These are phyloP conservation scores for Drosophila albomicans DNA, from an alignment of 1,140 invertebrate species.

Conservation along the genomic window DNA sequence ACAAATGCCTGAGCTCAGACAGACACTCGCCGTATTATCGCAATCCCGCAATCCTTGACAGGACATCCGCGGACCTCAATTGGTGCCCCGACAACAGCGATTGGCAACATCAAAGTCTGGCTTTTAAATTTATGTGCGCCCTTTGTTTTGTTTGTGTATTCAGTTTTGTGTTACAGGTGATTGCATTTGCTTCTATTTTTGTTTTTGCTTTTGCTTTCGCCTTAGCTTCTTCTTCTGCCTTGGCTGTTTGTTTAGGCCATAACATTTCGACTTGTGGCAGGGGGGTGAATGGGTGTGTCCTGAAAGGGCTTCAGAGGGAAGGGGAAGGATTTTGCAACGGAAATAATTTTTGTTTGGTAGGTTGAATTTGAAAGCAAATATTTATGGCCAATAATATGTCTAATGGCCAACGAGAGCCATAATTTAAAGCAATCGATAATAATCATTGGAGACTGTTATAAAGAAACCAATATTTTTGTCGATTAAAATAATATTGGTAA, in stretches of 20 bases:
- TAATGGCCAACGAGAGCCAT: slow-evolving; percentile 15
- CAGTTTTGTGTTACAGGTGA: slow-evolving; percentile 80
- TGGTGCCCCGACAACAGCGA: slow-evolving; percentile 25
- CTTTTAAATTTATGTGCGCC: slow-evolving; percentile 59
- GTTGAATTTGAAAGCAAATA: slow-evolving; percentile 51
- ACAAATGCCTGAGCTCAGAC: slow-evolving; percentile 52
- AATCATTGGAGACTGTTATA: background rate
- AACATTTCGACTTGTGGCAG: slow-evolving; percentile 58
- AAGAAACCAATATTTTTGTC: background rate
- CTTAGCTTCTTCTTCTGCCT: slow-evolving; percentile 16
- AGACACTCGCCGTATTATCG: slow-evolving; percentile 23
- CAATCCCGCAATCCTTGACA: slow-evolving; percentile 33
- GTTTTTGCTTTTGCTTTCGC: slow-evolving; percentile 4
- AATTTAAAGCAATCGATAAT: slow-evolving; percentile 14
- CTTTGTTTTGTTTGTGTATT: slow-evolving; percentile 77
- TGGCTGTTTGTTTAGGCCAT: slow-evolving; percentile 71
- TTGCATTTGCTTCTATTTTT: slow-evolving; percentile 66
- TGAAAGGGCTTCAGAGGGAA: slow-evolving; percentile 21
- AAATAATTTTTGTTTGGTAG: slow-evolving; percentile 32
- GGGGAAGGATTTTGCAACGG: background rate
- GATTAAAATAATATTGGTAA: background rate
- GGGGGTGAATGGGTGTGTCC: background rate
- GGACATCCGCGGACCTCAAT: slow-evolving; percentile 36
- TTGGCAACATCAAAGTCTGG: slow-evolving; percentile 76
- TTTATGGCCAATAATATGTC: slow-evolving; percentile 48